Conservation (phyloP, 2,797 vertebrate species). For the Gymnodraco acuticeps region DNA sequence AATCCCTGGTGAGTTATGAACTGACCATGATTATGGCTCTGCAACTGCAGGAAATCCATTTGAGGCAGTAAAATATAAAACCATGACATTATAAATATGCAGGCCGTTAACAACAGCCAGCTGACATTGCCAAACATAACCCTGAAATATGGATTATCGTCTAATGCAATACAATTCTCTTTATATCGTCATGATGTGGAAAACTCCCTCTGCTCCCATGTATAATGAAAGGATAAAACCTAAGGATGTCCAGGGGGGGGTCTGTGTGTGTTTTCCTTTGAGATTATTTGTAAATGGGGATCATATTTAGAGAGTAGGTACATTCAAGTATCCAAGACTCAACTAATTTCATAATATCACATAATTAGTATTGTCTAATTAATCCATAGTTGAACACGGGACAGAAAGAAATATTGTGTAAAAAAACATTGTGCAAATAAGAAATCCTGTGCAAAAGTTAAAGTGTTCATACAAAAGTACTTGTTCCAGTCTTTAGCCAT, state of each 20-base stretch:
- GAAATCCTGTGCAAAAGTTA: background rate
- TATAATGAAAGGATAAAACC: conserved; percentile 70
- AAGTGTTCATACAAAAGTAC: background rate
- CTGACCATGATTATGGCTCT: conserved; percentile 77
- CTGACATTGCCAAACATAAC: conserved; percentile 79
- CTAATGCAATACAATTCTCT: conserved; percentile 75
- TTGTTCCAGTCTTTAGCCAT: too few relatives aligned
- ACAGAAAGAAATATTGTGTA: background rate
- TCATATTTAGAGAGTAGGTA: conserved; percentile 32
- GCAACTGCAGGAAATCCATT: conserved; percentile 73
- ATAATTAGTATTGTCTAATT: background rate
- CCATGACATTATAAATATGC: conserved; percentile 81
- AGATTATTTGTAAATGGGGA: conserved; percentile 35
- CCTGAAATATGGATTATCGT: conserved; percentile 75
- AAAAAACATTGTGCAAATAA: background rate
- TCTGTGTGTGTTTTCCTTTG: conserved; percentile 33
- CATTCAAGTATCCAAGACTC: conserved; percentile 6
- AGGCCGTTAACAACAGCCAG: conserved; percentile 78
- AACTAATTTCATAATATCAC: conserved; percentile 23
- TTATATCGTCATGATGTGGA: conserved; percentile 74
- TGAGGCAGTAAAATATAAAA: conserved; percentile 81
- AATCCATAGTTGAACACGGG: background rate
- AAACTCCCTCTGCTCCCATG: conserved; percentile 72
- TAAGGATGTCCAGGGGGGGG: conserved; percentile 57
- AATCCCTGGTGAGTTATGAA: conserved; percentile 78